Evolutionary conservation across 23 tunicate genomes (phyloP), one percentile per base, ranked within the genome.

Genomic region (Clavelina lepadiformis): DNA sequence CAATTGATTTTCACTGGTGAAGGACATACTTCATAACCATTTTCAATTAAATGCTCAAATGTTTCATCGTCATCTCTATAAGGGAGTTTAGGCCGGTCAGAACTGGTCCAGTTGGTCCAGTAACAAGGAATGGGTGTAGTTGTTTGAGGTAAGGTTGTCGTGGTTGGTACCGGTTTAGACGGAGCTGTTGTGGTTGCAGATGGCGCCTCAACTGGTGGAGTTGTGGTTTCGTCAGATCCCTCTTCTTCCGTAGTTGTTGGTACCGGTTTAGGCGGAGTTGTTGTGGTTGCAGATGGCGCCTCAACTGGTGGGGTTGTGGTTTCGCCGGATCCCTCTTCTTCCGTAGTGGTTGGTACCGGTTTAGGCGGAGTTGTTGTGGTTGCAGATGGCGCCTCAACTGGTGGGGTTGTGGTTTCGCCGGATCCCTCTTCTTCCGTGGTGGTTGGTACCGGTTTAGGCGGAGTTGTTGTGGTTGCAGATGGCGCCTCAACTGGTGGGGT

Each of bases 81-180:
- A 30, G 97, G 97, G 18, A 89, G 73, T 71, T 89, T 89, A 15
- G 83, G 80, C 2, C 24, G 37, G 47, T 70, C 89, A 33, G 97
- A 81, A 38, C 46, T 81, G 25, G 75, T 75, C 97, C 97, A 89
- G 35, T 81, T 80, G 1, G 79, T 75, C 97, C 97, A 89, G 49
- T 80, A 75, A 38, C 97, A 89, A 2, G 83, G 44, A 18, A 68
- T 54, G 1, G 77, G 36, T 35, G 92, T 83, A 2, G 87, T 38
- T 1, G 69, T 25, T 23, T 41, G 25, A 51, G 72, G 41, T 13
- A 63, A 59, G 15, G 65, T 33, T 5, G 60, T 52, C 25, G 85
- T 86, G 4, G 97, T 69, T 46, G 80, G 65, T 3, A 50, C 35
- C 25, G 78, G 65, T 8, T 33, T 68, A 46, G 81, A 61, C 33